A percentile compares a stretch with the other conserved stretches of the same genome.
Conservation (phyloP, 2,888 invertebrate genomes). For the Vesta saturnalis region DNA sequence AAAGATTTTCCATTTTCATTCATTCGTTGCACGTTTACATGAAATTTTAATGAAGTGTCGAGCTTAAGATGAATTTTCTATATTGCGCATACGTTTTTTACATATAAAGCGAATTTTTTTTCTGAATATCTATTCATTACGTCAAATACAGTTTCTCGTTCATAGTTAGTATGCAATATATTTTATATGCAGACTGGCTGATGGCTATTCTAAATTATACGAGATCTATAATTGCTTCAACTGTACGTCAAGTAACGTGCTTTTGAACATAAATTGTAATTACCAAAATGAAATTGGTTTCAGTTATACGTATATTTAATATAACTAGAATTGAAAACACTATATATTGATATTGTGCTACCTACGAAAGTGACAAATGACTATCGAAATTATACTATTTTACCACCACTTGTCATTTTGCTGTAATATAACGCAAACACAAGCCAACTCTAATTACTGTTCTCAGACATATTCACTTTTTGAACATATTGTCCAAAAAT, state of each 20-base stretch:
- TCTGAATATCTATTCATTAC: neutral
- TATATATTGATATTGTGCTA: too few relatives aligned
- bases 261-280: neutral
- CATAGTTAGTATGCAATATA: neutral
- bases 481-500: too few relatives aligned
- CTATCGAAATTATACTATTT: too few relatives aligned
- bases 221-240: neutral
- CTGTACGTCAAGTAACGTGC: neutral
- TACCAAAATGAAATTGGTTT: neutral
- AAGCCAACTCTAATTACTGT: too few relatives aligned
- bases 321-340: too few relatives aligned
- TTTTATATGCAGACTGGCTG: neutral
- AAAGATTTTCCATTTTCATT: neutral
- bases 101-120: neutral
- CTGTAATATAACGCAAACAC: too few relatives aligned
- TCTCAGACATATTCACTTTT: too few relatives aligned
- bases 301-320: neutral
- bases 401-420: too few relatives aligned
- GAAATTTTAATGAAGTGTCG: neutral
- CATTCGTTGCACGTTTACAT: neutral
- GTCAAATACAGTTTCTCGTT: neutral
- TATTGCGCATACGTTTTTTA: neutral
- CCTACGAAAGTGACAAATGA: too few relatives aligned
- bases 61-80: constrained; percentile 1
- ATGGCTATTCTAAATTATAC: neutral